Conservation (phyloP, 2,113 vertebrate genomes). For the Podilymbus podiceps region DNA sequence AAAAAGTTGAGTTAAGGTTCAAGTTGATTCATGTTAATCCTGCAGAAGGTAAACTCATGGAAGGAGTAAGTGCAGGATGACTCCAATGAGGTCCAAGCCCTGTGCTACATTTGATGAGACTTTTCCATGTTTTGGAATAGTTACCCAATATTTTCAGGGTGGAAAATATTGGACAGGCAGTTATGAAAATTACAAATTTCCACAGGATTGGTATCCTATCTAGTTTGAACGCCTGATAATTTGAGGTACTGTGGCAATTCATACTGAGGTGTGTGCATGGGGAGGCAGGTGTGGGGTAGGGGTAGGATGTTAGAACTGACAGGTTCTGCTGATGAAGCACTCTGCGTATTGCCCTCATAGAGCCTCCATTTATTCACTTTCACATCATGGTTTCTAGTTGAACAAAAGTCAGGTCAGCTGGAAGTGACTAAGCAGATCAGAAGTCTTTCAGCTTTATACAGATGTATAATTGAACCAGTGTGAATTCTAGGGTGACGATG, state of each 20-base stretch:
- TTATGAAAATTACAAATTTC: neutral
- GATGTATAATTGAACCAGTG: neutral
- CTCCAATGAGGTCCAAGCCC: neutral
- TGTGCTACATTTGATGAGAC: neutral
- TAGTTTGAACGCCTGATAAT: neutral
- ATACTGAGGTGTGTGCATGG: neutral
- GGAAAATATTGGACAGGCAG: neutral
- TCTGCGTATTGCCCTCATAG: neutral
- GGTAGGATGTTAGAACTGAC: neutral
- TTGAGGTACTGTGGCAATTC: neutral
- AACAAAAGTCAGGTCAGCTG: neutral
- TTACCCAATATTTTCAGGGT: neutral
- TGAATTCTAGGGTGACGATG: neutral
- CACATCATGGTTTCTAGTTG: neutral
- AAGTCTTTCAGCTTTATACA: neutral
- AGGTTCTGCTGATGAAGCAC: neutral
- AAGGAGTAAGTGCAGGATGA: neutral
- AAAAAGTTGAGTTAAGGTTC: neutral
- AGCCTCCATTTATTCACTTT: neutral
- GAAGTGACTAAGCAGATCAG: neutral
- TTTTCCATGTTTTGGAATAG: neutral
- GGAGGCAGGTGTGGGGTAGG: neutral
- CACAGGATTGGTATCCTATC: neutral
- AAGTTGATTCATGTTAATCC: neutral
- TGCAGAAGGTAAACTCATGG: neutral